Base-by-base conservation (phyloP, 1,140 invertebrate genomes). In the Drosophila sp. region DNA sequence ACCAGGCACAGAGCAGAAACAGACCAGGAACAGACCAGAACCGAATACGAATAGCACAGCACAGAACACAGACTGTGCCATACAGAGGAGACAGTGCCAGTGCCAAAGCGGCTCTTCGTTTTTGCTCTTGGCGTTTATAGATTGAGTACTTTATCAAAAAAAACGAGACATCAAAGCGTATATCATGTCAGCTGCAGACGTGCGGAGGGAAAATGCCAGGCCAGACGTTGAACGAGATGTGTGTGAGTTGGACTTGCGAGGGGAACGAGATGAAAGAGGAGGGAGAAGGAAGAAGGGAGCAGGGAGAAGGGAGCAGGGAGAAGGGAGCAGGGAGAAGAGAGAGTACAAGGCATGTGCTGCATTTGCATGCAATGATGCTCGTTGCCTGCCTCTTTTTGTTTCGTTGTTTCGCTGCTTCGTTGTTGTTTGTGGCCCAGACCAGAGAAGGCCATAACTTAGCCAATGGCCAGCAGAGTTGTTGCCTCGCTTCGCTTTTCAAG, bases 101-200 rank as follows among this genome's bases (percentile, higher is more conserved):
- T 45, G 27, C 34, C 38, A 72, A 50, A 62, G 63, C 57, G 71
- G 71, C 74, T 81, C 73, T 67, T 78, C 71, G 71, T 72, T 86
- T 74, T 86, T 87, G 81, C 81, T 86, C 81, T 86, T 86, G 81
- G 81, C 81, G 81, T 86, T 86, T 86, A 86, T 86, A 86, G 81
- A 86, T 86, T 86, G 82, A 86, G 81, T 86, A 87, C 81, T 86
- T 86, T 86, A 86, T 86, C 81, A 86, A 86, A 86, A 86, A 86
- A 86, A 86, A 87, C 82, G 81, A 86, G 81, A 86, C 81, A 86
- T 86, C 81, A 86, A 86, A 86, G 81, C 81, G 81, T 86, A 86
- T 86, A 86, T 86, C 81, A 86, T 86, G 81, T 86, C 81, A 86
- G 81, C 63, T 87, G 59, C 81, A 86, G 78, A 87, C 82, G 78